Conservation (phyloP, 2,113 vertebrate genomes). For the Chiloscyllium plagiosum region DNA sequence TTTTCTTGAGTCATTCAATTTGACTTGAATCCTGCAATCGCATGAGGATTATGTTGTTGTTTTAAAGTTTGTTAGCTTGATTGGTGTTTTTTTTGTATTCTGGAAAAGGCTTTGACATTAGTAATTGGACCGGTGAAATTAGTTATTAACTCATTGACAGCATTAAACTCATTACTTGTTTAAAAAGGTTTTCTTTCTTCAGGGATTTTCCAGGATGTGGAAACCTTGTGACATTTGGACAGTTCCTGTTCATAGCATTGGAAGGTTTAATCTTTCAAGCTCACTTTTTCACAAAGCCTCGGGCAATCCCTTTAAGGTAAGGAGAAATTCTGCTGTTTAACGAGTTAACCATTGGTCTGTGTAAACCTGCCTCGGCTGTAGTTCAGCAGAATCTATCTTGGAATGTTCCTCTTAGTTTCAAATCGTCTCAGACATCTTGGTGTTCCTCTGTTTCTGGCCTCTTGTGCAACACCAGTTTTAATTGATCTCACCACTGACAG, state of each 20-base stretch:
- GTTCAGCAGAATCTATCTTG: neutral
- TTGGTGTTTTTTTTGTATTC: neutral
- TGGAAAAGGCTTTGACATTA: neutral
- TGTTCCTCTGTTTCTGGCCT: neutral
- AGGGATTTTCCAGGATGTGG: constrained; percentile 91
- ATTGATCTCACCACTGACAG: neutral
- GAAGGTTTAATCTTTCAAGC: constrained; percentile 89
- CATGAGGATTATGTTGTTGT: too few relatives aligned
- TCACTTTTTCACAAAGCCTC: constrained; percentile 77
- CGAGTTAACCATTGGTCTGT: neutral
- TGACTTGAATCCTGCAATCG: neutral
- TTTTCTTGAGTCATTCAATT: neutral
- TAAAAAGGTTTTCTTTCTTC: constrained; percentile 1
- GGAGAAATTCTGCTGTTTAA: neutral
- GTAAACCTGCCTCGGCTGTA: neutral
- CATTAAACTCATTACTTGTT: neutral
- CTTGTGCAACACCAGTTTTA: neutral
- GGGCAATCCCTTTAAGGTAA: constrained; percentile 81
- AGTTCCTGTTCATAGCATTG: constrained; percentile 84
- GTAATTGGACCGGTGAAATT: neutral
- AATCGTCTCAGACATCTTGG: neutral
- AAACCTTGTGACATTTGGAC: constrained; percentile 90
- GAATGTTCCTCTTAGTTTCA: neutral
- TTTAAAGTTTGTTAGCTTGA: neutral
- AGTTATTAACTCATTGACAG: too few relatives aligned